phyloP scores from a whole-genome alignment of 2,113 vertebrate genomes.

The Cinclus cinclus region DNA sequence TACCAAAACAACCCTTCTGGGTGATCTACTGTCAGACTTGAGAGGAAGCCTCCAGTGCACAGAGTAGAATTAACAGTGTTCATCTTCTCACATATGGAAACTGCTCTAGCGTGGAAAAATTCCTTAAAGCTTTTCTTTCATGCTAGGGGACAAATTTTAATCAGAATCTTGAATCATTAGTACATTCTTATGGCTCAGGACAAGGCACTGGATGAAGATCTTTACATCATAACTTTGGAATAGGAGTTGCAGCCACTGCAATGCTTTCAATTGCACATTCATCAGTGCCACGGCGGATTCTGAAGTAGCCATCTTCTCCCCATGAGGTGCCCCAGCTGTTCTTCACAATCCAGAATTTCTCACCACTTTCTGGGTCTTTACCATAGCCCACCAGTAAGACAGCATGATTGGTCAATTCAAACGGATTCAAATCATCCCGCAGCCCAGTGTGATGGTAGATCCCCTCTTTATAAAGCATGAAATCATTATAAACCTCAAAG shows the following conservation, averaged over 20 bases:
- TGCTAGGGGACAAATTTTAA: neutral
- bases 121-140: neutral
- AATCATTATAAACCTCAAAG: slow-evolving; percentile 92
- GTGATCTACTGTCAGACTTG: neutral
- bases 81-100: neutral
- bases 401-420: slow-evolving; percentile 93
- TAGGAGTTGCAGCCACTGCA: slow-evolving; percentile 82
- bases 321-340: slow-evolving; percentile 91
- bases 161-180: neutral
- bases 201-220: neutral
- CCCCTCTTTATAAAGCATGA: slow-evolving; percentile 83
- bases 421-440: slow-evolving; percentile 84
- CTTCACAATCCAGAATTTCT: slow-evolving; percentile 94
- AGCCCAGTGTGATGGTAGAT: slow-evolving; percentile 94
- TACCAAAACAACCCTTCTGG: neutral
- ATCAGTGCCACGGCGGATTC: slow-evolving; percentile 88
- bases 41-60: neutral
- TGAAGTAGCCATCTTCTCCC: slow-evolving; percentile 92
- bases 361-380: slow-evolving; percentile 74
- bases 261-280: slow-evolving; percentile 96
- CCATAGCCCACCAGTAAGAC: slow-evolving; percentile 94
- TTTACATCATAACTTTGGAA: slow-evolving; percentile 77
- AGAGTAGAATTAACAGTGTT: neutral
- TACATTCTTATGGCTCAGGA: neutral
- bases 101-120: neutral